A percentile compares a stretch with the other conserved stretches of the same genome.
Evolutionary conservation across 1,140 invertebrate species (phyloP).

Genomic region (Wasmannia auropunctata): DNA sequence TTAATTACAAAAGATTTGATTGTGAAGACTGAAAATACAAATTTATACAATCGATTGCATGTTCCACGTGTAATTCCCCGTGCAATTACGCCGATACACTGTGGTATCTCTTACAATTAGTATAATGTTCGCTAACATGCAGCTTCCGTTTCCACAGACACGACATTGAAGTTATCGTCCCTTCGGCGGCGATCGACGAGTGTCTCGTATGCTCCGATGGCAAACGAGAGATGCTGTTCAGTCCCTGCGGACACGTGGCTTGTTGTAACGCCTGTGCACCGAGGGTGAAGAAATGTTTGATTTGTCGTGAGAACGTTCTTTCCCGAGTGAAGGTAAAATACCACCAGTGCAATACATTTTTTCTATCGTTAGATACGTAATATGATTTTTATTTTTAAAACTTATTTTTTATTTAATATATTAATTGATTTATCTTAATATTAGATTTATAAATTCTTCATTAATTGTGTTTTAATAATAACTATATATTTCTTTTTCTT

Average conservation of each 20-base stretch:
- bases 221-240: slow-evolving; percentile 95
- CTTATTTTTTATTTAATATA: not conserved
- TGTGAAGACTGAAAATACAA: not conserved
- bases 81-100: slow-evolving; percentile 17
- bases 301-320: slow-evolving; percentile 94
- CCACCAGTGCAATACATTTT: not conserved
- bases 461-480: not conserved
- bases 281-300: slow-evolving; percentile 97
- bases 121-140: not conserved
- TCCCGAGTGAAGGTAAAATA: slow-evolving; percentile 89
- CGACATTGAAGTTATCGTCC: slow-evolving; percentile 79
- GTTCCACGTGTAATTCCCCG: not conserved
- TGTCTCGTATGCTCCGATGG: slow-evolving; percentile 98
- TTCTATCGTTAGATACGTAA: not conserved
- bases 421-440: not conserved
- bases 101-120: not conserved
- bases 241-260: slow-evolving; percentile 96
- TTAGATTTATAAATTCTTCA: not conserved
- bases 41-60: not conserved
- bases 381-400: not conserved
- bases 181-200: slow-evolving; percentile 91
- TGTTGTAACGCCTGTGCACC: slow-evolving; percentile 96
- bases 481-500: not conserved
- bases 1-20: not conserved
- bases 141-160: slow-evolving; percentile 74